These are phyloP conservation scores for Enteromius viviparus DNA, from an alignment of 2,797 vertebrate species.

Conservation along the genomic window DNA sequence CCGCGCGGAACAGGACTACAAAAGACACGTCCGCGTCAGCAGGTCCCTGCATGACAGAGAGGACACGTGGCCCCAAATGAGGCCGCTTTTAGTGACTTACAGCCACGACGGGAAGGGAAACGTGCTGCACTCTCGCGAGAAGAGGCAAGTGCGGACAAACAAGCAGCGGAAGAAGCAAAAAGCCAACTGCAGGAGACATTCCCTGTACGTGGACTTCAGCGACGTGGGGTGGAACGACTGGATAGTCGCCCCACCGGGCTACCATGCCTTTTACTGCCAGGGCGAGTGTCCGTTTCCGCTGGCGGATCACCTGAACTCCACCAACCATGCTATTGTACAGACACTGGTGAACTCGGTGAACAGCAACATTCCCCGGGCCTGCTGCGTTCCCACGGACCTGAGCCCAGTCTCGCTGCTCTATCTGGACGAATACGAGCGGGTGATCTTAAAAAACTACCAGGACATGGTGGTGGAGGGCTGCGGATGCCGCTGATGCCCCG, in stretches of 20 bases:
- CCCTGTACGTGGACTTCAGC: constrained; percentile 97
- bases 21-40: constrained; percentile 92
- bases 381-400: constrained; percentile 97
- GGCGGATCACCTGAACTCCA: constrained; percentile 98
- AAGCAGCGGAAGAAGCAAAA: constrained; percentile 92
- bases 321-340: constrained; percentile 98
- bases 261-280: constrained; percentile 97
- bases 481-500: constrained; percentile 87
- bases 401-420: constrained; percentile 98
- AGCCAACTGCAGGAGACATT: constrained; percentile 93
- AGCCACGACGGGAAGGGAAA: constrained; percentile 94
- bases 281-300: constrained; percentile 97
- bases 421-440: constrained; percentile 97
- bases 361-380: constrained; percentile 97
- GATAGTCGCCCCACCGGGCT: constrained; percentile 97
- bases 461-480: constrained; percentile 99
- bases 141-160: constrained; percentile 85
- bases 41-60: constrained; percentile 92
- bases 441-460: constrained; percentile 99
- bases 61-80: constrained; percentile 91
- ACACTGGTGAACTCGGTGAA: constrained; percentile 99
- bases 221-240: constrained; percentile 99
- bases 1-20: constrained; percentile 63
- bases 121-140: constrained; percentile 90
- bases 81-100: constrained; percentile 94